Conservation (phyloP, 2,888 invertebrate species). For the Rhamphomyia laevipes region DNA sequence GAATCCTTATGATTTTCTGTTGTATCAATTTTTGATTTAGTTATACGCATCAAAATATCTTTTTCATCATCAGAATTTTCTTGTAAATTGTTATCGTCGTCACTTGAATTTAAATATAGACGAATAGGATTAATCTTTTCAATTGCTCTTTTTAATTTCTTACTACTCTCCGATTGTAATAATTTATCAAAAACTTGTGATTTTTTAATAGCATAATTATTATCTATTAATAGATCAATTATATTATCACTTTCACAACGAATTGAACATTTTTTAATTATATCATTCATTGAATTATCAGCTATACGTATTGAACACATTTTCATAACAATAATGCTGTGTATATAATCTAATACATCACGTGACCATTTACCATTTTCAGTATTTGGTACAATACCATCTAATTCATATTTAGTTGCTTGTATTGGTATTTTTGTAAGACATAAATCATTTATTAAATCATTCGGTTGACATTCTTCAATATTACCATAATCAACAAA, state of each 20-base stretch:
- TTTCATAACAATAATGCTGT: constrained; percentile 46
- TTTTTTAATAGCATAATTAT: constrained; percentile 13
- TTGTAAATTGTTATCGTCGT: not conserved
- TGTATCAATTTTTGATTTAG: not conserved
- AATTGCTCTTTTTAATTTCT: not conserved
- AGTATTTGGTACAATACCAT: constrained; percentile 39
- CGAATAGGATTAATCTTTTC: no score
- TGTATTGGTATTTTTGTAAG: constrained; percentile 55
- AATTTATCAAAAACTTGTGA: not conserved
- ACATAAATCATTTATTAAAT: constrained; percentile 50
- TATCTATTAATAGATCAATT: constrained; percentile 20
- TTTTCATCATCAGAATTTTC: not conserved
- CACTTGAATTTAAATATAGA: not conserved
- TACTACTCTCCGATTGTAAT: not conserved
- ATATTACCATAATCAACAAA: constrained; percentile 79
- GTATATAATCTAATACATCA: constrained; percentile 49
- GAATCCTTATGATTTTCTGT: not conserved
- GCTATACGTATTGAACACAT: constrained; percentile 39
- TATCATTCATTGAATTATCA: constrained; percentile 19
- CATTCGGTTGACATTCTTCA: constrained; percentile 46
- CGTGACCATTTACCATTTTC: constrained; percentile 38
- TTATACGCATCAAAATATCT: not conserved
- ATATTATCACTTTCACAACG: constrained; percentile 22
- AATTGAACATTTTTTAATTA: constrained; percentile 23
- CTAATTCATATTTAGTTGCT: constrained; percentile 48